Base-by-base conservation (phyloP, 2,888 invertebrate species). In the Apamea anceps region DNA sequence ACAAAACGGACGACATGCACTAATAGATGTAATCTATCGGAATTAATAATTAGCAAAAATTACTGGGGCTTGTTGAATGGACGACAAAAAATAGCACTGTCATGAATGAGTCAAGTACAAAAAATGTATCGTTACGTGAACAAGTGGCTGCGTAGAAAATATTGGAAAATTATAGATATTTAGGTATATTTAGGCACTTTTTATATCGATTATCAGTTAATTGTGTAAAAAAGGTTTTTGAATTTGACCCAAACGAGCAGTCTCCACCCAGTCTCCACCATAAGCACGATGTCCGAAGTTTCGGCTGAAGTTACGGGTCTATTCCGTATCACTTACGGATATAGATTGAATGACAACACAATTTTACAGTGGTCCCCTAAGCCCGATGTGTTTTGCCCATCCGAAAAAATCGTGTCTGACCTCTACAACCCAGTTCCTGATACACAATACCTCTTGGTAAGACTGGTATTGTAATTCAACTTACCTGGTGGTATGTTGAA, bases 41-140 rank as follows among this genome's bases (percentile, higher is more conserved):
- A 87, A 80, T 87, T 85, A 78, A 84, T 84, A 86, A 90, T 90
- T 88, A 90, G 85, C 74, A 77, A 82, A 84, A 85, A 88, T 88
- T 85, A 90, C 79, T 72, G 82, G 42, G 57, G 74, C 79, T 80
- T 76, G 78, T 80, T 84, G 85, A 90, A 89, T 84, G 77, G 73
- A 42, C 57, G 63, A 84, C 82, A 82, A 83, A 84, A 89, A 85
- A 86, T 54, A 65, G 84, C 87, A 62, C 75, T 84, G 89, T 89
- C 88, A 89, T 87, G 87, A 82, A 87, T 86, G 85, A 85, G 78
- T 88, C 81, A 85, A 77, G 79, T 68, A 73, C 25, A 84, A 84
- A 82, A 84, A 87, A 74, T 81, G 88, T 89, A 88, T 79, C 76
- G 72, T 84, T 75, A 67, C 1, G 74, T 42, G 62, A 63, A 85